Conservation (phyloP, 2,113 vertebrate genomes). For the Lontra canadensis region DNA sequence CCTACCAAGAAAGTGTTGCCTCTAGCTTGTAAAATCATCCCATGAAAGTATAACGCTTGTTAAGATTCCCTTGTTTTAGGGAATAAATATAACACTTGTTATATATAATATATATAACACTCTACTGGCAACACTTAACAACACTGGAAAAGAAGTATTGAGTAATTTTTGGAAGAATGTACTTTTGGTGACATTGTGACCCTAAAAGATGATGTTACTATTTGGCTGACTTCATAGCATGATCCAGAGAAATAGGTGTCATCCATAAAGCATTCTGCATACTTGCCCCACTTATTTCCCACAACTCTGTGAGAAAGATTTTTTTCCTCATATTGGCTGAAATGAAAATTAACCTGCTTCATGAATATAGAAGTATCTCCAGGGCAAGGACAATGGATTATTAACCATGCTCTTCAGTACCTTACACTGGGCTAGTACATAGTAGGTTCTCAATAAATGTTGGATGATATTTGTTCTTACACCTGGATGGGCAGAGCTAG, state of each 20-base stretch:
- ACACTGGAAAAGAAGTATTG: neutral
- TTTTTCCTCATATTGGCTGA: neutral
- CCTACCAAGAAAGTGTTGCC: neutral
- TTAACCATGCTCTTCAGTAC: neutral
- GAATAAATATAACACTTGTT: neutral
- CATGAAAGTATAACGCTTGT: neutral
- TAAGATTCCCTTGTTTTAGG: neutral
- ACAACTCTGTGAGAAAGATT: neutral
- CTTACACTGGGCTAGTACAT: neutral
- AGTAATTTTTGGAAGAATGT: neutral
- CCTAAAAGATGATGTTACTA: neutral
- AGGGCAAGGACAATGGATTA: neutral
- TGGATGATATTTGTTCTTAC: neutral
- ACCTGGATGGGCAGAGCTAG: neutral
- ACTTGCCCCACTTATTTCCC: neutral
- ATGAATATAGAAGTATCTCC: neutral
- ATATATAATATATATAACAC: neutral
- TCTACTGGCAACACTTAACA: neutral
- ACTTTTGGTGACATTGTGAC: neutral
- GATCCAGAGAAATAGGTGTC: neutral
- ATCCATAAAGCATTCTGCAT: neutral
- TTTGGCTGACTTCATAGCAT: neutral
- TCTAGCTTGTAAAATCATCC: neutral
- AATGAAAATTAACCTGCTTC: neutral
- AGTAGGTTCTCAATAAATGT: neutral